phyloP scores from a whole-genome alignment of 1,140 invertebrate genomes.

The Phortica variegata region DNA sequence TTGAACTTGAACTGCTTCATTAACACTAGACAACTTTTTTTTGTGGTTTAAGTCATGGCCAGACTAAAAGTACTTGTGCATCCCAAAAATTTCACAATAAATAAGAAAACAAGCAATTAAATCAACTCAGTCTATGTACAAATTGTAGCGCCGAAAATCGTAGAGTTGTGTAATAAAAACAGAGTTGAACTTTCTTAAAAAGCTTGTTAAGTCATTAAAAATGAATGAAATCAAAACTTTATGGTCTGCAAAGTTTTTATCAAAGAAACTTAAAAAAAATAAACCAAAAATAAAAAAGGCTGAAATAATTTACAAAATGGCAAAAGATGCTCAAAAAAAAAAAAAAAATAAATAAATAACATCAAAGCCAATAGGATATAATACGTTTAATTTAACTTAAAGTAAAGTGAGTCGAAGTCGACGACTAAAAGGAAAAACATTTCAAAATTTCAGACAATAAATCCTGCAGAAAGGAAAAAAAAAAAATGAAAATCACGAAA shows the following conservation, averaged over 20 bases:
- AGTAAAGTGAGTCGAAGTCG: conserved; percentile 22
- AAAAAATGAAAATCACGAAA: not conserved
- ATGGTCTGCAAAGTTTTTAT: conserved; percentile 51
- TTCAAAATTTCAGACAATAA: conserved; percentile 51
- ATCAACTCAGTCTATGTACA: too few species aligned
- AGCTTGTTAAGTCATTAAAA: conserved; percentile 53
- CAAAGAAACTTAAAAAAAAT: conserved; percentile 30
- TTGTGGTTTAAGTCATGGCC: too few species aligned
- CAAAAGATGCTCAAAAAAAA: conserved; percentile 3
- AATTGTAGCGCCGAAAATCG: too few species aligned
- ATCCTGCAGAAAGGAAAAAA: conserved; percentile 17
- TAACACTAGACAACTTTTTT: too few species aligned
- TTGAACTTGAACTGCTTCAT: too few species aligned
- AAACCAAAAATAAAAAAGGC: conserved; percentile 13
- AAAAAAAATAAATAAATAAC: conserved; percentile 21
- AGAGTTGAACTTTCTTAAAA: conserved; percentile 4
- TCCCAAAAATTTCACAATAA: too few species aligned
- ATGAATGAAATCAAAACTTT: conserved; percentile 53
- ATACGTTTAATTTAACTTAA: conserved; percentile 35
- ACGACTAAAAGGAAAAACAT: conserved; percentile 22
- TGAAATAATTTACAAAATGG: too few species aligned
- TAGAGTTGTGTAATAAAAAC: too few species aligned
- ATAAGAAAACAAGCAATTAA: too few species aligned
- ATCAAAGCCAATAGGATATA: conserved; percentile 47
- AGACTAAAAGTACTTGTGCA: too few species aligned